Conservation (phyloP, 2,888 invertebrate genomes). For the Cetonia aurata region DNA sequence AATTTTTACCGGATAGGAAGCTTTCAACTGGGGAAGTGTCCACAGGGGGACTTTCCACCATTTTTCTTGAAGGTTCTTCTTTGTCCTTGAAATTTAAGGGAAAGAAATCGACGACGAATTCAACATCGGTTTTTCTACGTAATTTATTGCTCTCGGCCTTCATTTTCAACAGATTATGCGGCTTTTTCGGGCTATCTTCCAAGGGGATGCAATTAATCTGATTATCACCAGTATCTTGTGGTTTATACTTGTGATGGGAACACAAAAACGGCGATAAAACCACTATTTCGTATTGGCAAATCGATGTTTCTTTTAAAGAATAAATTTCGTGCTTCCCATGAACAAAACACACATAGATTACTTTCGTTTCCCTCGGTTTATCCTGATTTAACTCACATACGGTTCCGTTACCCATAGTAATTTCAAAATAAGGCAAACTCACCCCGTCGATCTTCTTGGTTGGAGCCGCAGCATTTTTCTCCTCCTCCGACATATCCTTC, state of each 20-base stretch:
- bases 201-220: slow-evolving; percentile 81
- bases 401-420: slow-evolving; percentile 91
- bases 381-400: slow-evolving; percentile 88
- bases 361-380: slow-evolving; percentile 82
- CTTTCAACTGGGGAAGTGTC: slow-evolving; percentile 82
- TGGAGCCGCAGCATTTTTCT: slow-evolving; percentile 67
- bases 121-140: slow-evolving; percentile 69
- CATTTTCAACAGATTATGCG: slow-evolving; percentile 77
- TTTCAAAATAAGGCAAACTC: slow-evolving; percentile 87
- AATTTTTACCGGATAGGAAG: slow-evolving; percentile 87
- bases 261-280: slow-evolving; percentile 91
- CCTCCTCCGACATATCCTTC: slow-evolving; percentile 68
- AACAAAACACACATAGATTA: slow-evolving; percentile 90
- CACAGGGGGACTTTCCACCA: slow-evolving; percentile 59
- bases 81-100: slow-evolving; percentile 70
- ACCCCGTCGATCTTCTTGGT: slow-evolving; percentile 88
- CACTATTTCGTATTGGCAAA: slow-evolving; percentile 94
- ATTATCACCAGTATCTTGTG: slow-evolving; percentile 82
- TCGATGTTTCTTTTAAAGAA: slow-evolving; percentile 92
- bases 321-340: slow-evolving; percentile 93
- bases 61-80: slow-evolving; percentile 53
- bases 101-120: slow-evolving; percentile 74
- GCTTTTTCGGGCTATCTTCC: slow-evolving; percentile 77
- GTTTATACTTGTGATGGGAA: slow-evolving; percentile 88
- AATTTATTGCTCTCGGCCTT: slow-evolving; percentile 81